A percentile compares a stretch with the other conserved stretches of the same genome.
These are phyloP conservation scores for Acanthopagrus latus DNA, from an alignment of 2,797 vertebrate genomes.

Conservation along the genomic window DNA sequence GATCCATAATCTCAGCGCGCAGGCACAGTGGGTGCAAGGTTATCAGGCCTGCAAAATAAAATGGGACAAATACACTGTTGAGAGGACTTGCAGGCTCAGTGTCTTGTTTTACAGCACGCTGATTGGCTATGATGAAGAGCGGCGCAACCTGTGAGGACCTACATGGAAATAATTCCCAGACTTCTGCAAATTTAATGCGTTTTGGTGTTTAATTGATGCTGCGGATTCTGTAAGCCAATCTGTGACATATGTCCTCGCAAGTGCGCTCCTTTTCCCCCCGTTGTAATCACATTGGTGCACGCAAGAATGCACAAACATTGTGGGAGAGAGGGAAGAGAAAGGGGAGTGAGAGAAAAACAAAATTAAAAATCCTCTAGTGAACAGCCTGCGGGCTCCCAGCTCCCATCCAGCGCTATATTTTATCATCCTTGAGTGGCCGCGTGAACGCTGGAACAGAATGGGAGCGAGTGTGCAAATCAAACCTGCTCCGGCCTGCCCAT, in stretches of 20 bases:
- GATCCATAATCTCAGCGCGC: constrained; percentile 74
- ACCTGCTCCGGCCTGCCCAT: constrained; percentile 41
- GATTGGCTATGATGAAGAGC: constrained; percentile 29
- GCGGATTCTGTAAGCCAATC: constrained; percentile 36
- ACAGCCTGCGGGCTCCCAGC: constrained; percentile 66
- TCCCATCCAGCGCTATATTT: constrained; percentile 65
- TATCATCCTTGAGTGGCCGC: constrained; percentile 77
- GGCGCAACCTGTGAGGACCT: constrained; percentile 17
- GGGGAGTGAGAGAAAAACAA: constrained; percentile 57
- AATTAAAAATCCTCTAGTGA: constrained; percentile 76
- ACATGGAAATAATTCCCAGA: constrained; percentile 21
- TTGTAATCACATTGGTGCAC: constrained; percentile 66
- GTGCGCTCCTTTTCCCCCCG: constrained; percentile 29
- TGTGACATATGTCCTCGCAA: constrained; percentile 50
- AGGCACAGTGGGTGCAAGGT: constrained; percentile 62
- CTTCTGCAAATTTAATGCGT: constrained; percentile 19
- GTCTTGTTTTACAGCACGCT: constrained; percentile 11
- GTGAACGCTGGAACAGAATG: constrained; percentile 60
- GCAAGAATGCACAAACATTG: constrained; percentile 69
- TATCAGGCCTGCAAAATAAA: constrained; percentile 62
- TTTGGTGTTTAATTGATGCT: constrained; percentile 45
- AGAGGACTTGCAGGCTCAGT: constrained; percentile 37
- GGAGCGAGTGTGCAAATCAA: constrained; percentile 75
- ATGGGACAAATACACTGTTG: constrained; percentile 48
- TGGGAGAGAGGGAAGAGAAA: constrained; percentile 48